These are phyloP conservation scores for Gymnobelideus leadbeateri DNA, from an alignment of 2,113 vertebrate genomes.

Conservation along the genomic window DNA sequence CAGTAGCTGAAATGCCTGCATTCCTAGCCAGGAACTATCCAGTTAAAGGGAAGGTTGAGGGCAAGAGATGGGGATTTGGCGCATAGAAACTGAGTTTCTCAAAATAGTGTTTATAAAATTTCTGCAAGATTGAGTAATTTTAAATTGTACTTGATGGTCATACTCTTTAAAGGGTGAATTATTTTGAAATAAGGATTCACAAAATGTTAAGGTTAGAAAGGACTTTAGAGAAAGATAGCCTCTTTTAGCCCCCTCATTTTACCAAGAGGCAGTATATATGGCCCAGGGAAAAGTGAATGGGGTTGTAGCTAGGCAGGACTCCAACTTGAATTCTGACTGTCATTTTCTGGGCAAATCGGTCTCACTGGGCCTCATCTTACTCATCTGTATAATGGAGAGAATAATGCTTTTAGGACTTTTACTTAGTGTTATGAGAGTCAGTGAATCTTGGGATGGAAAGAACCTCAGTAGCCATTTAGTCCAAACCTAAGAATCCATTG, in stretches of 20 bases:
- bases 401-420: not conserved
- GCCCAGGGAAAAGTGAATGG: not conserved
- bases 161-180: conserved; percentile 11
- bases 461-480: not conserved
- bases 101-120: not conserved
- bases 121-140: not conserved
- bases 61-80: not conserved
- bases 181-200: not conserved
- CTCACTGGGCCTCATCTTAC: not conserved
- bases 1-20: conserved; percentile 7
- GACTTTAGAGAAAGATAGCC: not conserved
- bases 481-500: not conserved
- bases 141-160: conserved; percentile 1
- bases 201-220: not conserved
- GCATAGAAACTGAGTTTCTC: not conserved
- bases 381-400: not conserved
- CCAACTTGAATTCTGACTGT: not conserved
- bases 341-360: not conserved
- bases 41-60: not conserved
- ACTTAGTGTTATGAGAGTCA: not conserved
- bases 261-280: not conserved
- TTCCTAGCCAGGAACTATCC: not conserved
- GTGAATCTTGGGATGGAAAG: not conserved
- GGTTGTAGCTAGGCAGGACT: not conserved
- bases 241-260: not conserved